These are phyloP conservation scores for Gorilla gorilla DNA, from an alignment of 2,113 vertebrate species.

Conservation along the genomic window DNA sequence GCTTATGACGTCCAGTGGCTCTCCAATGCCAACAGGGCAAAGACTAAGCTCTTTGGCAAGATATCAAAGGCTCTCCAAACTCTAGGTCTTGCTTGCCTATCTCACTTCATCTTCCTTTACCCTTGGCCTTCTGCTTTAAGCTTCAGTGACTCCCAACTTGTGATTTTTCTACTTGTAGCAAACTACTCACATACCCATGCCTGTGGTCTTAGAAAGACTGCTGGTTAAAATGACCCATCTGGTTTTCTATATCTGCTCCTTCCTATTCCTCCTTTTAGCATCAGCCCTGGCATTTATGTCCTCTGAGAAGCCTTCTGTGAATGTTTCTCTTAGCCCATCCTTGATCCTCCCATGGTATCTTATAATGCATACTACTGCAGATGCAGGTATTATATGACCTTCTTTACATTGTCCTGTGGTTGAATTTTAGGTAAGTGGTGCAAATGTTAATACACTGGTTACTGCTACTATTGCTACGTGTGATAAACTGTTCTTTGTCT, in stretches of 20 bases:
- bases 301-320: background rate
- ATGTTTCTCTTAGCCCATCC: background rate
- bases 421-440: background rate
- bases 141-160: background rate
- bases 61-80: background rate
- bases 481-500: background rate
- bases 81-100: background rate
- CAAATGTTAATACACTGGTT: background rate
- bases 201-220: background rate
- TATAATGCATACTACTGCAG: background rate
- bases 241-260: background rate
- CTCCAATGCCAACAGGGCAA: background rate
- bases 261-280: background rate
- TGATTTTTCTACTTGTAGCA: background rate
- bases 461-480: background rate
- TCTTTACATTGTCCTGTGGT: background rate
- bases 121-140: background rate
- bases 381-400: background rate
- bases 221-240: background rate
- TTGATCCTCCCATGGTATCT: background rate
- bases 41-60: background rate
- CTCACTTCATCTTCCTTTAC: background rate
- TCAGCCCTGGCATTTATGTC: background rate
- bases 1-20: background rate
- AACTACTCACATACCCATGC: background rate